These are phyloP conservation scores for Sesamia nonagrioides DNA, from an alignment of 1,140 invertebrate genomes.

Conservation along the genomic window DNA sequence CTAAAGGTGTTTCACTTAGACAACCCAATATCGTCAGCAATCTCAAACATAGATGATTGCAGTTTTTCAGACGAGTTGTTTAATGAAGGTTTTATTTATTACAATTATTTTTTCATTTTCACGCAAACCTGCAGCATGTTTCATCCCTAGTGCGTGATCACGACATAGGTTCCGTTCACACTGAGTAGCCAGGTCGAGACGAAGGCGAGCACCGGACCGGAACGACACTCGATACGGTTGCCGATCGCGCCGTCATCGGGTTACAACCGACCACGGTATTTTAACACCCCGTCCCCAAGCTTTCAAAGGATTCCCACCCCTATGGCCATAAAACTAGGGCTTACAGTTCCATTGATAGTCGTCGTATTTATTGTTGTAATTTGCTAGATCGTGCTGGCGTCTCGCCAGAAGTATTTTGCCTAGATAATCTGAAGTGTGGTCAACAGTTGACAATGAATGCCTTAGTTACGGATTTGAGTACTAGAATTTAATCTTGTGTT, in stretches of 20 bases:
- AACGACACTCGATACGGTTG: constrained; percentile 72
- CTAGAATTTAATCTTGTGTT: constrained; percentile 9
- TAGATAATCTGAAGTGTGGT: constrained; percentile 58
- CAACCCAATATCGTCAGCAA: no score
- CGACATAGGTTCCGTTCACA: constrained; percentile 70
- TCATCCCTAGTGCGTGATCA: constrained; percentile 59
- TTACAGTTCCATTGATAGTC: not conserved
- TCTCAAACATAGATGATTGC: no score
- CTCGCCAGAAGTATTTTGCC: constrained; percentile 61
- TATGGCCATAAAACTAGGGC: constrained; percentile 23
- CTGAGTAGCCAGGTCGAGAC: constrained; percentile 59
- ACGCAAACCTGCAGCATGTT: not conserved
- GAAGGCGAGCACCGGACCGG: constrained; percentile 61
- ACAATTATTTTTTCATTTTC: no score
- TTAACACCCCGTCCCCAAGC: constrained; percentile 13
- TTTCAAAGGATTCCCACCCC: constrained; percentile 35
- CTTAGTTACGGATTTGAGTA: constrained; percentile 32
- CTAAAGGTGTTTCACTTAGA: no score
- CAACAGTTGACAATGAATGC: constrained; percentile 55
- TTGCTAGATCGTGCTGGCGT: constrained; percentile 59
- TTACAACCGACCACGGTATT: constrained; percentile 60
- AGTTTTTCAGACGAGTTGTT: no score
- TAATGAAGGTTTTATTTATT: no score
- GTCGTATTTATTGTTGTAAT: constrained; percentile 35
- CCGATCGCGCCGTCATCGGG: constrained; percentile 64